Conservation (phyloP, 2,113 vertebrate genomes). For the Megalops atlanticus region DNA sequence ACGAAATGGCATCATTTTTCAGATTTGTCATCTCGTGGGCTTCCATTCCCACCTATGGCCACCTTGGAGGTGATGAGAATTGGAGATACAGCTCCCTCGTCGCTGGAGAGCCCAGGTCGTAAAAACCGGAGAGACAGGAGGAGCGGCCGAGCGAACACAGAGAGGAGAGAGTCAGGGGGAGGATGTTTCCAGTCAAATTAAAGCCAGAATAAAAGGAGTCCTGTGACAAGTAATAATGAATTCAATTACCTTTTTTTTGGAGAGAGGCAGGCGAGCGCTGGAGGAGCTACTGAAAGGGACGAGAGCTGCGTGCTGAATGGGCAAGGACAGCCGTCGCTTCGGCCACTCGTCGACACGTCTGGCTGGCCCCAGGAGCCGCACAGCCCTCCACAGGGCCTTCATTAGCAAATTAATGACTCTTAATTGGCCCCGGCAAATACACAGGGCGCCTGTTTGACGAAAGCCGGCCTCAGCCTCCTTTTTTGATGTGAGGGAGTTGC, state of each 20-base stretch:
- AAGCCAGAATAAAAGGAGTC: background rate
- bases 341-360: background rate
- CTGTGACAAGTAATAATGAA: background rate
- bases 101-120: background rate
- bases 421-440: conserved; percentile 14
- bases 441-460: background rate
- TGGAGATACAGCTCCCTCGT: background rate
- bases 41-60: background rate
- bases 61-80: background rate
- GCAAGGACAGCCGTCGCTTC: background rate
- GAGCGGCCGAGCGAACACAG: background rate
- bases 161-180: background rate
- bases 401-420: conserved; percentile 20
- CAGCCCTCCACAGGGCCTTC: background rate
- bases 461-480: no score
- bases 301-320: background rate
- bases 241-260: background rate
- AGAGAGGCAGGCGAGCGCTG: no score
- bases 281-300: background rate
- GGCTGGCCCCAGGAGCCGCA: background rate
- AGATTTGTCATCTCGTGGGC: background rate
- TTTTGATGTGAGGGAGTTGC: background rate
- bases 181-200: background rate
- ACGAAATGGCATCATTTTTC: background rate
- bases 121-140: background rate